Conservation (phyloP, 2,113 vertebrate genomes). For the Podarcis raffonei region DNA sequence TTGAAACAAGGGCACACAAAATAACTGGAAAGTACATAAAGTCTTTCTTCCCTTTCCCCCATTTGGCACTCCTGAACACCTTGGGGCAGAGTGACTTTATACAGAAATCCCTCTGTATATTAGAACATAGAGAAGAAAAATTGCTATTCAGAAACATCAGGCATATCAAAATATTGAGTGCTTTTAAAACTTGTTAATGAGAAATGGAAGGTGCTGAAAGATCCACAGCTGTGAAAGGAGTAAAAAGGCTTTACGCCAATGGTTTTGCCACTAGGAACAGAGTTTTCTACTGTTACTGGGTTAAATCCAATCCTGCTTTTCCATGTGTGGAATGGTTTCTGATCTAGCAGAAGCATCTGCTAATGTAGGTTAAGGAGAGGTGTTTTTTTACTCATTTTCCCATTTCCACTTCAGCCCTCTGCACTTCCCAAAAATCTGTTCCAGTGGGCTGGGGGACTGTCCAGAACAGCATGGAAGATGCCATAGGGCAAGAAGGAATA, state of each 20-base stretch:
- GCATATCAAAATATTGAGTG: background rate
- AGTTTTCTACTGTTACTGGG: background rate
- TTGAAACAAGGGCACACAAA: background rate
- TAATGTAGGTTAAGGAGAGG: background rate
- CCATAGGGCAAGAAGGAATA: no score
- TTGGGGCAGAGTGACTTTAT: background rate
- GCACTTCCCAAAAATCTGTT: background rate
- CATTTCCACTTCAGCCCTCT: background rate
- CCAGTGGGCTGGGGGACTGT: no score
- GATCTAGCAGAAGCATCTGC: background rate
- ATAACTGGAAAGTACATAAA: background rate
- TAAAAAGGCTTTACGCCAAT: background rate
- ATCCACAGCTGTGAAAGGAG: background rate
- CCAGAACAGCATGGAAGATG: no score
- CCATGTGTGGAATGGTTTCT: background rate
- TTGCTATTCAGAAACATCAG: slow-evolving; percentile 31
- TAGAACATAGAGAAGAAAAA: slow-evolving; percentile 34
- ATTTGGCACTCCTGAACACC: background rate
- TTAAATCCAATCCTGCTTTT: background rate
- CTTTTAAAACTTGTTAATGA: background rate
- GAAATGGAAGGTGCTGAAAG: background rate
- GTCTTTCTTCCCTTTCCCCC: background rate
- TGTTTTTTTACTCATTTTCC: background rate
- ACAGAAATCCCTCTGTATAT: slow-evolving; percentile 4
- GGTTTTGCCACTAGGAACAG: background rate